Base-by-base conservation (phyloP, 2,888 invertebrate species). In the Dynastes tityus region DNA sequence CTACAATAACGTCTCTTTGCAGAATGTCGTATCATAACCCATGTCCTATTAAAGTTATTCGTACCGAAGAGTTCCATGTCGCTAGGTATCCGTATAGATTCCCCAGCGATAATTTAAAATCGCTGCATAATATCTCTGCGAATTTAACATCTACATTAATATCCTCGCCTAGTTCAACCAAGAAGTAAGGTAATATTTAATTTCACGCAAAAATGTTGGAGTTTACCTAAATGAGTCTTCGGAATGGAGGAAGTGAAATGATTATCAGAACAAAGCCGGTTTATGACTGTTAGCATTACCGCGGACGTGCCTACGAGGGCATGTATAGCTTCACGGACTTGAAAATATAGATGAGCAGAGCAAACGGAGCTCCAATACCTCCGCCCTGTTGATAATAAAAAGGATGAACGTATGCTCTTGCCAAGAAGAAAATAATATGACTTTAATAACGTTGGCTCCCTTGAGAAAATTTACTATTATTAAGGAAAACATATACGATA, bases 261-360 rank as follows among this genome's bases (percentile, higher is more conserved):
- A 81, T 84, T 85, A 85, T 85, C 84, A 83, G 81, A 81, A 84
- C 84, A 81, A 80, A 78, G 83, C 68, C 82, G 84, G 82, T 85
- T 85, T 85, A 85, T 80, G 85, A 82, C 79, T 83, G 83, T 84
- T 82, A 83, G 83, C 82, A 82, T 78, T 53, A 67, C 64, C 61
- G 37, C 68, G 58, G 75, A 64, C 67, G 68, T 61, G 78, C 74
- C 65, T 74, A 51, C 73, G 16, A 58, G 55, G 73, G 73, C 49
- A 74, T 58, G 61, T 68, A 74, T 74, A 74, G 65, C 76, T 64
- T 32, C 64, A 64, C 55, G 55, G 53, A 64, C 51, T 32, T 16
- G 45, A 75, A 63, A 75, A 58, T 71, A 58, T 22, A 58, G 71
- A 58, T 37, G 58, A 58, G n/a, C 45, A 8, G 45, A 53, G 4